Conservation (phyloP, 2,888 invertebrate genomes). For the Yponomeuta sedellus region DNA sequence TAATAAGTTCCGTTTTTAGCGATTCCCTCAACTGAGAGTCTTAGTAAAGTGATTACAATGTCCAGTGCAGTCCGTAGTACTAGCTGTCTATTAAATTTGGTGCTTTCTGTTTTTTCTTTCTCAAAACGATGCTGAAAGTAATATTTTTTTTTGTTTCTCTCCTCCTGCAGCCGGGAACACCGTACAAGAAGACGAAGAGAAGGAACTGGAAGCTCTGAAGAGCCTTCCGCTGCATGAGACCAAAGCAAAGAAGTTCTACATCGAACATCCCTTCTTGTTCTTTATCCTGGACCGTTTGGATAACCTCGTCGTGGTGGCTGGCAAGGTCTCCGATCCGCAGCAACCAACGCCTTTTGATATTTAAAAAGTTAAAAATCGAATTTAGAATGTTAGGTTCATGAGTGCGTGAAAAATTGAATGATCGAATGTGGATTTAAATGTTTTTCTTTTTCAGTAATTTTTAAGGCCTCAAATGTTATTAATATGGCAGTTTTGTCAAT, state of each 20-base stretch:
- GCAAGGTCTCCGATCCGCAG: slow-evolving; percentile 74
- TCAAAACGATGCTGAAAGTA: no score
- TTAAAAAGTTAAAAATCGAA: slow-evolving; percentile 23
- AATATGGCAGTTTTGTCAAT: background rate
- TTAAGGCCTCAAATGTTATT: background rate
- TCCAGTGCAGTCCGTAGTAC: no score
- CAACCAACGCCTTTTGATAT: slow-evolving; percentile 40
- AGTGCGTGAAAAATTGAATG: background rate
- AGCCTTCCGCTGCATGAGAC: slow-evolving; percentile 43
- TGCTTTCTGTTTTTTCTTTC: no score
- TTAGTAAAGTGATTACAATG: no score
- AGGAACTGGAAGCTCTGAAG: slow-evolving; percentile 41
- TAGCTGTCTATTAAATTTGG: no score
- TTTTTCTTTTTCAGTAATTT: background rate
- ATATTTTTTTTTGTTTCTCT: no score
- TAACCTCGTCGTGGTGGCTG: slow-evolving; percentile 77
- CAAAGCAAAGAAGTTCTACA: slow-evolving; percentile 55
- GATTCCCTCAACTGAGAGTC: no score
- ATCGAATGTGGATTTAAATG: background rate
- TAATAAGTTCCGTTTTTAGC: no score
- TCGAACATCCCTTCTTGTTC: slow-evolving; percentile 79
- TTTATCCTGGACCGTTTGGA: slow-evolving; percentile 77
- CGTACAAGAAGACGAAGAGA: slow-evolving; percentile 4
- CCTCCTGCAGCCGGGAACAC: slow-evolving; percentile 14
- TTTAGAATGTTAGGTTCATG: background rate